A percentile compares a stretch with the other conserved stretches of the same genome.
phyloP scores from a whole-genome alignment of 2,113 vertebrate genomes.

The Chaenogobius annularis region DNA sequence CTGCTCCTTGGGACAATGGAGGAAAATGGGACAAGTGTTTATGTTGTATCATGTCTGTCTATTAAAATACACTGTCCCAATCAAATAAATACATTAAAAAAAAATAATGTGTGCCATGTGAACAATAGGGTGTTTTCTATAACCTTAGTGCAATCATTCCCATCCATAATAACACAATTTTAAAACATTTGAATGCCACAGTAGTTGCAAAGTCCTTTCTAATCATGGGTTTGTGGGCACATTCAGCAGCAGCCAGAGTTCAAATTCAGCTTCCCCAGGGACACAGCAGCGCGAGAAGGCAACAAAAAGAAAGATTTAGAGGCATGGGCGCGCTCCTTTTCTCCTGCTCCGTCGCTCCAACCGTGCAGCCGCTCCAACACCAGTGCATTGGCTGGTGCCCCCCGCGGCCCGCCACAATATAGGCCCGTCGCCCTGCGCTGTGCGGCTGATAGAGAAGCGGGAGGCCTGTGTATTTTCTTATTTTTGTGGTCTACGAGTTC shows the following conservation, averaged over 20 bases:
- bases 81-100: too few relatives aligned
- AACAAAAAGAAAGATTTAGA: constrained; percentile 9
- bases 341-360: constrained; percentile 32
- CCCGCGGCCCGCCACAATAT: constrained; percentile 48
- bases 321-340: constrained; percentile 19
- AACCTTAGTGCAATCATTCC: too few relatives aligned
- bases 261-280: constrained; percentile 5
- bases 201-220: neutral
- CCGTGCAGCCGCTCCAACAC: constrained; percentile 42
- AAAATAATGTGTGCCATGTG: too few relatives aligned
- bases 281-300: neutral
- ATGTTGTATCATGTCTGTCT: too few relatives aligned
- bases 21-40: too few relatives aligned
- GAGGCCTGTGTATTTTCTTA: constrained; percentile 10
- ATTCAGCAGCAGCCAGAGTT: neutral
- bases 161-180: neutral
- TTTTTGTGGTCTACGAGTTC: constrained; percentile 26
- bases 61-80: too few relatives aligned
- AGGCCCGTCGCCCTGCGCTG: constrained; percentile 34
- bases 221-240: neutral
- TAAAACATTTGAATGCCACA: neutral
- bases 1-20: too few relatives aligned
- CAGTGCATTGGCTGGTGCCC: constrained; percentile 50
- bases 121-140: too few relatives aligned
- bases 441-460: constrained; percentile 31